Evolutionary conservation across 2,113 vertebrate species (phyloP), one percentile per base, ranked within the genome.

Genomic region (Egretta garzetta): DNA sequence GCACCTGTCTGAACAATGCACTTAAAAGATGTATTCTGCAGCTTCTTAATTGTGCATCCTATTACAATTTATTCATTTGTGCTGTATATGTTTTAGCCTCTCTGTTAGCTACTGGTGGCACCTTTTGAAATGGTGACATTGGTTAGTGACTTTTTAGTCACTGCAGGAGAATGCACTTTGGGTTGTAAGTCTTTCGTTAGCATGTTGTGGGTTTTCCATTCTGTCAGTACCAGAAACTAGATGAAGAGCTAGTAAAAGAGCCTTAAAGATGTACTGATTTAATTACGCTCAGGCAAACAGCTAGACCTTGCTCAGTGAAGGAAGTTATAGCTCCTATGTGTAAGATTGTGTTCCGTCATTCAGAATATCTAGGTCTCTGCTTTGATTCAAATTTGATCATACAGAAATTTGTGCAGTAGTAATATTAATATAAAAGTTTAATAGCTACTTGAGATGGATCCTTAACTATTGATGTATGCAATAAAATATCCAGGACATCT

Each of bases 301-400:
- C 19, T 85, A 86, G 47, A 71, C 33, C n/a, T 77, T 86, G 33
- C 47, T 96, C 67, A 56, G 30, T 60, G 50, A 79, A 62, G 73
- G 30, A 90, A 89, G 12, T 64, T 85, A 53, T 9, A 79, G 49
- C 35, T 89, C 39, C 77, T 53, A 1, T 53, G 49, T 84, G 53
- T 85, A 95, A 58, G 49, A 84, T 10, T 75, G 33, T 80, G 28
- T 89, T 64, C 63, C 3, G 0, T 87, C 76, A 66, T 75, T 91
- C 70, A 82, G 52, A 82, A 68, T 87, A 88, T 62, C 35, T 37
- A 80, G 17, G 8, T 35, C 35, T 82, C 11, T 89, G 45, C 63
- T 94, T 92, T 95, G 72, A 90, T 94, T 96, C 59, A 81, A 86
- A 91, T 88, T 90, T 96, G n/a, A 92, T 92, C 84, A 83, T 68